Base-by-base conservation (phyloP, 1,140 invertebrate species). In the Akabosia matsudoensis region DNA sequence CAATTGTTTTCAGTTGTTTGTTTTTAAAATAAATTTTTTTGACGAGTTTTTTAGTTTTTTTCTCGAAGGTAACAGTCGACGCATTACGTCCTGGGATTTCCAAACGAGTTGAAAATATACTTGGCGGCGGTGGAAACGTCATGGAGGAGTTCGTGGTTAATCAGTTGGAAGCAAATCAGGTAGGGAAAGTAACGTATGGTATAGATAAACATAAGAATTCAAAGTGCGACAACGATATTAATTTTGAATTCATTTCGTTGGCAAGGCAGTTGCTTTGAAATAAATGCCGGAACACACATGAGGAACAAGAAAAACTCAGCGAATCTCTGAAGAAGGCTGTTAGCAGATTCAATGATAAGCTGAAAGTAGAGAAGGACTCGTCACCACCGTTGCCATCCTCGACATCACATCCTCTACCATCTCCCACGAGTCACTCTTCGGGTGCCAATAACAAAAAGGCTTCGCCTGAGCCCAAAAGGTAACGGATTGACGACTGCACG, bases 61-160 rank as follows among this genome's bases (percentile, higher is more conserved):
- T n/a, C n/a, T 92, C 91, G 51, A 98, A 98, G 87, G 94, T 99
- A 33, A 98, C 99, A 85, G 86, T 99, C 79, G 96, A 99, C 83
- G 94, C 96, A 13, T 90, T 99, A 78, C 98, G 99, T 84, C 98
- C 98, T 79, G 99, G 98, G 97, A 99, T 99, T 82, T 93, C 95
- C 30, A 92, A 95, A 82, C 94, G 96, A 85, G 92, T 99, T 34
- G 98, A 95, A 0, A 93, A 97, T 84, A 91, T 99, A 51, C 88
- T 99, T 31, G 93, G 90, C 82, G 96, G 98, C 85, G 97, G 99
- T 86, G 98, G 99, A 86, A 97, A 98, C 85, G 97, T 99, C 18
- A 91, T 99, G 64, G 92, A 97, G 77, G 97, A 99, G 86, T 99
- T 97, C 90, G 95, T 99, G 77, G 97, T 97, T 87, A 98, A 98